Evolutionary conservation across 1,140 invertebrate species (phyloP).

Genomic region (Anastrepha ludens): DNA sequence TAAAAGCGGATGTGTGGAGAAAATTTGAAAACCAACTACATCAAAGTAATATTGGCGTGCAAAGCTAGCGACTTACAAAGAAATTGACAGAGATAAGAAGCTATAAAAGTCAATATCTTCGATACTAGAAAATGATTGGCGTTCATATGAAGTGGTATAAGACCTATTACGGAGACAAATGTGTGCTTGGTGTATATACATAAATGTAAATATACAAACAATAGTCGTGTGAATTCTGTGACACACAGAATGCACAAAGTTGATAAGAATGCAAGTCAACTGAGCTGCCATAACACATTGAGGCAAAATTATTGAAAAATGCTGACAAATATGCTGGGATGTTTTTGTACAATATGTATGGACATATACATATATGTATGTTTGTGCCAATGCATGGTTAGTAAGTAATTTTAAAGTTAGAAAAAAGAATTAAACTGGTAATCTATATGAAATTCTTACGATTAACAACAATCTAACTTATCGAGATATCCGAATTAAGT

Average conservation of each 20-base stretch:
- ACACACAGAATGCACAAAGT: neutral
- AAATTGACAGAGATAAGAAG: constrained; percentile 11
- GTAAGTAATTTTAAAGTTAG: no score
- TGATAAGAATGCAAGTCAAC: neutral
- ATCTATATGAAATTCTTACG: no score
- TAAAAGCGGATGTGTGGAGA: neutral
- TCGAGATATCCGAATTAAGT: no score
- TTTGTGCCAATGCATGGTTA: no score
- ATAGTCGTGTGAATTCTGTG: neutral
- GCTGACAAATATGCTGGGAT: neutral
- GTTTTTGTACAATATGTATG: no score
- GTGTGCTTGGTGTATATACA: neutral
- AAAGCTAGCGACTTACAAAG: neutral
- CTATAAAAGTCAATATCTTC: constrained; percentile 46
- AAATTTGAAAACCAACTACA: neutral
- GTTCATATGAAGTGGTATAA: neutral
- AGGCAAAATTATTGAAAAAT: constrained; percentile 24
- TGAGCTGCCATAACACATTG: neutral
- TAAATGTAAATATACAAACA: neutral
- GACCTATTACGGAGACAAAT: neutral
- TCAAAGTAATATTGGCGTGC: neutral
- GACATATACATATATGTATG: no score
- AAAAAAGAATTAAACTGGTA: no score
- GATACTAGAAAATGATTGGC: constrained; percentile 32
- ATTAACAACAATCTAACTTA: no score